A percentile compares a stretch with the other conserved stretches of the same genome.
These are phyloP conservation scores for Blastomussa wellsi DNA, from an alignment of 92 coral and sea anemone species.

Conservation along the genomic window DNA sequence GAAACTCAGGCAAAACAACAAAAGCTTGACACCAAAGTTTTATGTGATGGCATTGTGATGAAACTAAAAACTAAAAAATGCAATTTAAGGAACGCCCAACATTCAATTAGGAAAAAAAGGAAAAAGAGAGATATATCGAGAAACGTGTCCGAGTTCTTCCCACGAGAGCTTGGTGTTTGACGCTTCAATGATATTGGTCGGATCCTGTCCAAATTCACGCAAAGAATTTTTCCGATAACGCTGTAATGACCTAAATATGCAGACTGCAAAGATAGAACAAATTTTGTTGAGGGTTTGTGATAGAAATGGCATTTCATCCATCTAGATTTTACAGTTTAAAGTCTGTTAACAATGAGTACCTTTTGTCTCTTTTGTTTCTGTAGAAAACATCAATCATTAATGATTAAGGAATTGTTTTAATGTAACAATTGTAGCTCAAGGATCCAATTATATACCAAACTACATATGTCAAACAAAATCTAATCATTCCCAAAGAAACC, in stretches of 20 bases:
- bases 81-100: not conserved
- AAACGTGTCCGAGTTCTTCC: not conserved
- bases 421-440: not conserved
- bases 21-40: not conserved
- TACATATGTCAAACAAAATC: not conserved
- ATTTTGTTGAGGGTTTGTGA: not conserved
- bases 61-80: not conserved
- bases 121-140: not conserved
- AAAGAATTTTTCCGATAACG: not conserved
- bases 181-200: slow-evolving; percentile 10
- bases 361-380: not conserved
- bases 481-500: not conserved
- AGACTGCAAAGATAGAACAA: not conserved
- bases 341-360: not conserved
- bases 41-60: not conserved
- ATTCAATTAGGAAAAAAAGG: not conserved
- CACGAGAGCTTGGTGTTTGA: slow-evolving; percentile 11
- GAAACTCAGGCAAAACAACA: not conserved
- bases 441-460: not conserved
- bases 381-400: not conserved
- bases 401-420: slow-evolving; percentile 3
- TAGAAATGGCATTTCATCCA: not conserved
- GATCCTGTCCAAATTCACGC: slow-evolving; percentile 6
- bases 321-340: not conserved
- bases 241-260: not conserved